These are phyloP conservation scores for Drosophila seguyi DNA, from an alignment of 1,140 invertebrate species.

Conservation along the genomic window DNA sequence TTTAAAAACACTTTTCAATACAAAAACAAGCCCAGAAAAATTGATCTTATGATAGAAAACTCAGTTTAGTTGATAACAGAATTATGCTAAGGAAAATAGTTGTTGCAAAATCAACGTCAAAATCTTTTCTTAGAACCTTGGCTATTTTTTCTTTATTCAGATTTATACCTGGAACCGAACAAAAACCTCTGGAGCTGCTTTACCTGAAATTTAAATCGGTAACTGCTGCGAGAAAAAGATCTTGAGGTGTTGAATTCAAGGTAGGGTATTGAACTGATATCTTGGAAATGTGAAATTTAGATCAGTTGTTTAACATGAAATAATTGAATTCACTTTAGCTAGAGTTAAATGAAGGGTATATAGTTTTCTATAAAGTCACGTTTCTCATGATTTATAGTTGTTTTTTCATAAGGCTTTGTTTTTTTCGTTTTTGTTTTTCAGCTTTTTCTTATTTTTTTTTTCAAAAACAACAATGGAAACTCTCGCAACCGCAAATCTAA, in stretches of 20 bases:
- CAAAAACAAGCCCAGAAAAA: not conserved
- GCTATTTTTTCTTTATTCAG: not conserved
- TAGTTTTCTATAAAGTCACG: slow-evolving; percentile 21
- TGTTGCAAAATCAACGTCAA: too few species aligned
- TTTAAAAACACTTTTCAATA: not conserved
- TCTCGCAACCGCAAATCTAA: slow-evolving; percentile 53
- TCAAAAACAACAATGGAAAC: slow-evolving; percentile 41
- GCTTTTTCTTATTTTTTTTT: slow-evolving; percentile 9
- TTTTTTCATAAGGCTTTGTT: slow-evolving; percentile 26
- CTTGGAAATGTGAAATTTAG: not conserved
- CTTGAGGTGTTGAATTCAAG: not conserved
- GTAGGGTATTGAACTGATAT: not conserved
- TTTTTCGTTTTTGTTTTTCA: slow-evolving; percentile 29
- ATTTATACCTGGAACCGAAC: not conserved
- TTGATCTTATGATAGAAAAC: not conserved
- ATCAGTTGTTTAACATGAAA: not conserved
- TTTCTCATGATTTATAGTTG: slow-evolving; percentile 24
- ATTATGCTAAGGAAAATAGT: not conserved
- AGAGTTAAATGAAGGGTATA: slow-evolving; percentile 14
- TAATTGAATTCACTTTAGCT: not conserved
- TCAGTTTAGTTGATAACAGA: not conserved
- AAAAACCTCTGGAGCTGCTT: not conserved
- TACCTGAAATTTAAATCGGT: not conserved
- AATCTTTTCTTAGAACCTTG: not conserved
- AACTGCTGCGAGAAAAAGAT: not conserved